Conservation (phyloP, 2,888 invertebrate species). For the Atherix ibis region DNA sequence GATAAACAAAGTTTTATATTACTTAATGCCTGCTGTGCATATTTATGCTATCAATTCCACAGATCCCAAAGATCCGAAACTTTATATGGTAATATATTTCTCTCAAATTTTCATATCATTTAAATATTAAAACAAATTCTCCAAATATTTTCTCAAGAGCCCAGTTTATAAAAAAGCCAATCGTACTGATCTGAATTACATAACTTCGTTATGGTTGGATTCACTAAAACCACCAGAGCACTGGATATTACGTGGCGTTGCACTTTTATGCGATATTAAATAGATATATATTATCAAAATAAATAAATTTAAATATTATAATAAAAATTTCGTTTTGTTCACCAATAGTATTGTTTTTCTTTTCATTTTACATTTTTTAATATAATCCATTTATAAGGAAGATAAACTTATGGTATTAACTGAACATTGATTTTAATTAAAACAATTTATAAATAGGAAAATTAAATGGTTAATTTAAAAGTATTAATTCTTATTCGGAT, state of each 20-base stretch:
- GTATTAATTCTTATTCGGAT: too few relatives aligned
- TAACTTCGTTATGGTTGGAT: slow-evolving; percentile 57
- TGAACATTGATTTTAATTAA: too few relatives aligned
- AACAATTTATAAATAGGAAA: too few relatives aligned
- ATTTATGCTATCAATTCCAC: slow-evolving; percentile 61
- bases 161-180: slow-evolving; percentile 80
- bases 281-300: too few relatives aligned
- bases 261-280: slow-evolving; percentile 73
- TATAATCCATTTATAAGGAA: too few relatives aligned
- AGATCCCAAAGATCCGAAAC: slow-evolving; percentile 51
- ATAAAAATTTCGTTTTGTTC: too few relatives aligned
- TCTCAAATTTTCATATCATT: neutral
- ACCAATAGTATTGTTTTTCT: too few relatives aligned
- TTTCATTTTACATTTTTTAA: too few relatives aligned
- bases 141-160: slow-evolving; percentile 38
- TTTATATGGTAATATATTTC: slow-evolving; percentile 56
- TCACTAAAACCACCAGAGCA: slow-evolving; percentile 58
- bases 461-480: too few relatives aligned
- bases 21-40: slow-evolving; percentile 63
- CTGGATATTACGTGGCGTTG: slow-evolving; percentile 75
- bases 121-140: neutral
- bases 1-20: slow-evolving; percentile 65
- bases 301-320: too few relatives aligned
- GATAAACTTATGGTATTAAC: too few relatives aligned
- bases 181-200: slow-evolving; percentile 68